Evolutionary conservation across 2,797 vertebrate species (phyloP).

Genomic region (Psittacula echo): DNA sequence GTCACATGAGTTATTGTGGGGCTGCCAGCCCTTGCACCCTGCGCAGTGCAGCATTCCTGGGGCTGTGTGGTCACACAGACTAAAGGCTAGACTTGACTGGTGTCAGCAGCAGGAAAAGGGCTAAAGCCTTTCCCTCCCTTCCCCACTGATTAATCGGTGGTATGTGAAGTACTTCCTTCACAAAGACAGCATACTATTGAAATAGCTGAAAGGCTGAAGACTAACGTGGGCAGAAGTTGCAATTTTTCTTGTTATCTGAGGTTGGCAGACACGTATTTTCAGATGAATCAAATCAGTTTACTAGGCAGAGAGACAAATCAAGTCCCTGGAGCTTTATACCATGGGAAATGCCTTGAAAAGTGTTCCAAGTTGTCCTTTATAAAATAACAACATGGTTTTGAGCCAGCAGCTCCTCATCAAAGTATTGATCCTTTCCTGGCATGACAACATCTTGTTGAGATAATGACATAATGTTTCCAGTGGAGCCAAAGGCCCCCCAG

Average conservation of each 20-base stretch:
- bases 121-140: background rate
- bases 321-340: background rate
- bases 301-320: slow-evolving; percentile 17
- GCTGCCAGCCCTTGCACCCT: background rate
- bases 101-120: background rate
- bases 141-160: background rate
- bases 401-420: slow-evolving; percentile 24
- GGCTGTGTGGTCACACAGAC: background rate
- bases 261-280: background rate
- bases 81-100: background rate
- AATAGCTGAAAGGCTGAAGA: slow-evolving; percentile 8
- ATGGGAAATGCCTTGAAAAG: background rate
- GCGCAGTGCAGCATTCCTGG: fast-evolving
- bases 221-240: background rate
- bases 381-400: background rate
- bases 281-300: slow-evolving; percentile 20
- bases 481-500: slow-evolving; percentile 15
- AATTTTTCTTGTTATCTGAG: slow-evolving; percentile 28
- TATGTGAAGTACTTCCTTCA: background rate
- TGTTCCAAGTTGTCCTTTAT: slow-evolving; percentile 23
- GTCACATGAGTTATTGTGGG: background rate
- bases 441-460: background rate
- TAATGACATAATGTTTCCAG: background rate
- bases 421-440: slow-evolving; percentile 46
- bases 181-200: background rate